Percentiles rank a stretch among this genome's conserved stretches.
Conservation (phyloP, 2,113 vertebrate species). For the Stigmatopora nigra region DNA sequence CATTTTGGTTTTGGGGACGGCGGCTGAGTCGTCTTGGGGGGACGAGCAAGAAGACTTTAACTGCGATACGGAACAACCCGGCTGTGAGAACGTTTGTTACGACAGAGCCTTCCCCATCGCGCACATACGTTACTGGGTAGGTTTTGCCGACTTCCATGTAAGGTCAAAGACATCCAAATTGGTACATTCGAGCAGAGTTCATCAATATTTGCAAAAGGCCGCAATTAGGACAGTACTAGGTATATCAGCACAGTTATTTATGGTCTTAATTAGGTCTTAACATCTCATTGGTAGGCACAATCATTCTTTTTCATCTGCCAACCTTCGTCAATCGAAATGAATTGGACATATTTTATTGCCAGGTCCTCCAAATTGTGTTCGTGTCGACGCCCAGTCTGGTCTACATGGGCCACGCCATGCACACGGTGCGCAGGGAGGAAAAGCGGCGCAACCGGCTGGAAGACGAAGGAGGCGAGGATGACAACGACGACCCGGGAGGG, state of each 20-base stretch:
- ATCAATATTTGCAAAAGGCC: too few species aligned
- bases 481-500: slow-evolving; percentile 60
- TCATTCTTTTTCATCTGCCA: neutral
- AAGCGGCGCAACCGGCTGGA: slow-evolving; percentile 76
- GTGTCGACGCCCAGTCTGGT: slow-evolving; percentile 91
- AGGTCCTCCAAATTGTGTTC: slow-evolving; percentile 95
- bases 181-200: too few species aligned
- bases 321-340: too few species aligned
- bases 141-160: too few species aligned
- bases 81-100: slow-evolving; percentile 92
- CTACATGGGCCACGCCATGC: slow-evolving; percentile 93
- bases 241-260: too few species aligned
- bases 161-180: neutral
- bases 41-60: slow-evolving; percentile 92
- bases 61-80: slow-evolving; percentile 86
- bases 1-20: slow-evolving; percentile 92
- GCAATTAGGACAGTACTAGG: too few species aligned
- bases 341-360: neutral
- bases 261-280: too few species aligned
- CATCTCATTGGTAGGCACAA: too few species aligned
- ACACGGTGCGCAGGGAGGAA: slow-evolving; percentile 83
- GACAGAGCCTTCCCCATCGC: slow-evolving; percentile 95
- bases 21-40: slow-evolving; percentile 92
- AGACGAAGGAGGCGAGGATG: slow-evolving; percentile 50
- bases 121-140: slow-evolving; percentile 87